Conservation (phyloP, 2,888 invertebrate genomes). For the Glaucopsyche alexis region DNA sequence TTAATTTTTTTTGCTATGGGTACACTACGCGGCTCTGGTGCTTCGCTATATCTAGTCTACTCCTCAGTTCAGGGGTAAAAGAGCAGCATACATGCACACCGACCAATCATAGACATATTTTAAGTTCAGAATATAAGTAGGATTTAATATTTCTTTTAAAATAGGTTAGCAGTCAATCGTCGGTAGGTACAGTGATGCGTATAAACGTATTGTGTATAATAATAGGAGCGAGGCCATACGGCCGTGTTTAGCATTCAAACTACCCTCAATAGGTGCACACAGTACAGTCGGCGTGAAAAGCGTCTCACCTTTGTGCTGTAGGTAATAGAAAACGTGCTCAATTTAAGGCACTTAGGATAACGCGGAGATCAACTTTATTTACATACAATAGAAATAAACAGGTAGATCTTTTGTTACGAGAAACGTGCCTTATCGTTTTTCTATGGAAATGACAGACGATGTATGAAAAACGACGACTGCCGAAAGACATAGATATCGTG, state of each 20-base stretch:
- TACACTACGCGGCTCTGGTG: no score
- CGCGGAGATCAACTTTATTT: background rate
- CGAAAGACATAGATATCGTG: no score
- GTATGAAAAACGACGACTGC: no score
- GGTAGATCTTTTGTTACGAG: background rate
- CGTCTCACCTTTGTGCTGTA: background rate
- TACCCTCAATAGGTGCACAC: background rate
- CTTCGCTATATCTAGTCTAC: no score
- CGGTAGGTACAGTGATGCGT: background rate
- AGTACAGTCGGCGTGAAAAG: background rate
- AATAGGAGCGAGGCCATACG: constrained; percentile 14
- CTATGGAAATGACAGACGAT: no score
- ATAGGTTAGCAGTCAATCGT: background rate
- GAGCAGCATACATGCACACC: no score
- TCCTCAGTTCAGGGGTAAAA: no score
- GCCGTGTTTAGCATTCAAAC: constrained; percentile 14
- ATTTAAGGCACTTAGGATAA: background rate
- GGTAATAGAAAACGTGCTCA: constrained; percentile 1
- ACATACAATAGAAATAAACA: constrained; percentile 1
- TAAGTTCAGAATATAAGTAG: no score
- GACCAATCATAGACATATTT: no score
- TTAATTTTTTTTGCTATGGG: no score
- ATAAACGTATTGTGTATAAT: background rate
- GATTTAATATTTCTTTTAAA: background rate
- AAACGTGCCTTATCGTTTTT: no score